phyloP scores from a whole-genome alignment of 2,888 invertebrate genomes.

The Dryococelus australis region DNA sequence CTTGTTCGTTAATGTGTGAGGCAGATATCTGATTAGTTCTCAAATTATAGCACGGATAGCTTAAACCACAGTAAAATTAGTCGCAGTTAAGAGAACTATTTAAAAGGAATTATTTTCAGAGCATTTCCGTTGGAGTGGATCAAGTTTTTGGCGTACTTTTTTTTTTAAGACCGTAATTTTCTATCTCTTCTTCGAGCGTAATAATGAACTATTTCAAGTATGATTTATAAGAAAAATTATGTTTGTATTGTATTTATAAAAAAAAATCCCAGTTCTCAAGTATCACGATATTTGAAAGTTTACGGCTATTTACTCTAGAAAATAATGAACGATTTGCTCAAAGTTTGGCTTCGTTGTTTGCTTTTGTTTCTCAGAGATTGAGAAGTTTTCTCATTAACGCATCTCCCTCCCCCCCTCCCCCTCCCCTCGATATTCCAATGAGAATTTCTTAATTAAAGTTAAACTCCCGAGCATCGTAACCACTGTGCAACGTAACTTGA shows the following conservation, averaged over 20 bases:
- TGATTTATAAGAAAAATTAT: too few species aligned
- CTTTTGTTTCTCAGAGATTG: neutral
- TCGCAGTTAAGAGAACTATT: too few species aligned
- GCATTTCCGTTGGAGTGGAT: too few species aligned
- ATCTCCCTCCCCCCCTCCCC: constrained; percentile 6
- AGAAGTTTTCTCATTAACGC: constrained; percentile 16
- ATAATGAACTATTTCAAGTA: too few species aligned
- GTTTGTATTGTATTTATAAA: neutral
- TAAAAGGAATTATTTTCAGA: too few species aligned
- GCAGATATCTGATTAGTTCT: too few species aligned
- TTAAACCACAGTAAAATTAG: too few species aligned
- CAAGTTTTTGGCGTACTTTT: too few species aligned
- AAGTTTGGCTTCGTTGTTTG: neutral
- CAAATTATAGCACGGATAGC: too few species aligned
- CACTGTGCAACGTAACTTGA: neutral
- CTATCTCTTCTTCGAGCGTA: too few species aligned
- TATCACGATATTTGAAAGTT: neutral
- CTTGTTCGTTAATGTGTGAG: too few species aligned
- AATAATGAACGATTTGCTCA: neutral
- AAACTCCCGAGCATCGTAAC: neutral
- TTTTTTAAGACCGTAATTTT: too few species aligned
- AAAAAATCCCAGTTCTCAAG: neutral
- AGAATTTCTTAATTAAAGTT: constrained; percentile 16
- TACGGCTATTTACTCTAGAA: neutral
- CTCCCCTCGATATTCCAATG: neutral